These are phyloP conservation scores for Uloborus diversus DNA, from an alignment of 1,140 invertebrate species.

Conservation along the genomic window DNA sequence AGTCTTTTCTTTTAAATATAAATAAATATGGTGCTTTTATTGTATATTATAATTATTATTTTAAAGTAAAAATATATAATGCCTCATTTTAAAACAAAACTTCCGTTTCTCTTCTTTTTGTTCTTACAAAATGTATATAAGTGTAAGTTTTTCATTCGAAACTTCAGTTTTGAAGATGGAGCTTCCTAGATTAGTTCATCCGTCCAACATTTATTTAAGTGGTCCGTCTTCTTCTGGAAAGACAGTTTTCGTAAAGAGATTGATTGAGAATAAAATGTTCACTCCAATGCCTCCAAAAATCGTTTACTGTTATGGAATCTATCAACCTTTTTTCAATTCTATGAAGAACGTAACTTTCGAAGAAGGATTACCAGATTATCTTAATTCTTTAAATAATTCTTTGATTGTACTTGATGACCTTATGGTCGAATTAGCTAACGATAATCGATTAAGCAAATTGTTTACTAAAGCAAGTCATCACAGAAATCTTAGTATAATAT, in stretches of 20 bases:
- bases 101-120: no score
- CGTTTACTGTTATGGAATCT: conserved; percentile 1
- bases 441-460: conserved; percentile 63
- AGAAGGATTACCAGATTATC: background rate
- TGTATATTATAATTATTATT: no score
- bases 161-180: background rate
- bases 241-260: background rate
- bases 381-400: background rate
- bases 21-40: no score
- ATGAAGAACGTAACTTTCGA: conserved; percentile 14
- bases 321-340: background rate
- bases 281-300: conserved; percentile 44
- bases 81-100: no score
- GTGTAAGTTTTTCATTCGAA: no score
- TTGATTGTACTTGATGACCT: conserved; percentile 64
- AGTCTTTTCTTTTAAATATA: no score
- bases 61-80: no score
- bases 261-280: background rate
- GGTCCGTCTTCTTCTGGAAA: background rate
- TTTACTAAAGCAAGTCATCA: conserved; percentile 66
- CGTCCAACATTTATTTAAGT: background rate
- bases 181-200: background rate
- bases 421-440: conserved; percentile 62
- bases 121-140: no score
- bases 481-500: conserved; percentile 65